phyloP scores from a whole-genome alignment of 2,113 vertebrate species.

The Electrona antarctica region DNA sequence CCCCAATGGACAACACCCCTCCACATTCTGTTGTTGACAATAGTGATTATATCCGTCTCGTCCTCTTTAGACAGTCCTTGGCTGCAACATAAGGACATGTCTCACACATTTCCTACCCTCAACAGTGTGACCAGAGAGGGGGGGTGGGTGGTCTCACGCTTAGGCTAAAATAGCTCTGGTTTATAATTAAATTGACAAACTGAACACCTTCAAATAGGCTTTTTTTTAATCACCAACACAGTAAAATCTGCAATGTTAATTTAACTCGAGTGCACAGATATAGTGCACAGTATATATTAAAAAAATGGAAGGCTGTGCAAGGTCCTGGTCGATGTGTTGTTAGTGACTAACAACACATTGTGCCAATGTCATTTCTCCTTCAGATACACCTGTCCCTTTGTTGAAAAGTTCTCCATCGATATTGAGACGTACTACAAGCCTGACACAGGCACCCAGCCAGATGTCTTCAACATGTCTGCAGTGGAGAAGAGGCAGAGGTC shows the following conservation, averaged over 20 bases:
- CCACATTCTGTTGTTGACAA: too few species aligned
- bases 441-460: constrained; percentile 88
- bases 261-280: too few species aligned
- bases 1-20: too few species aligned
- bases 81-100: constrained; percentile 43
- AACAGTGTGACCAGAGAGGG: constrained; percentile 7
- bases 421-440: constrained; percentile 97
- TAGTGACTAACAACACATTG: not conserved
- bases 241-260: too few species aligned
- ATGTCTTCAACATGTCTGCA: constrained; percentile 93
- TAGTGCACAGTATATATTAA: not conserved
- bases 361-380: constrained; percentile 11
- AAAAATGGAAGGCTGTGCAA: not conserved
- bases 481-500: constrained; percentile 89
- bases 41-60: too few species aligned
- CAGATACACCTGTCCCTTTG: constrained; percentile 98
- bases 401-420: constrained; percentile 99
- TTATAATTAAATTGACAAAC: too few species aligned
- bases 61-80: too few species aligned
- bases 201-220: too few species aligned
- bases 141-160: constrained; percentile 1
- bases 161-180: constrained; percentile 4
- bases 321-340: not conserved
- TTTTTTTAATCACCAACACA: too few species aligned
- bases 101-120: constrained; percentile 35